These are phyloP conservation scores for Melanotaenia maccullochi DNA, from an alignment of 2,797 vertebrate species.

Conservation along the genomic window DNA sequence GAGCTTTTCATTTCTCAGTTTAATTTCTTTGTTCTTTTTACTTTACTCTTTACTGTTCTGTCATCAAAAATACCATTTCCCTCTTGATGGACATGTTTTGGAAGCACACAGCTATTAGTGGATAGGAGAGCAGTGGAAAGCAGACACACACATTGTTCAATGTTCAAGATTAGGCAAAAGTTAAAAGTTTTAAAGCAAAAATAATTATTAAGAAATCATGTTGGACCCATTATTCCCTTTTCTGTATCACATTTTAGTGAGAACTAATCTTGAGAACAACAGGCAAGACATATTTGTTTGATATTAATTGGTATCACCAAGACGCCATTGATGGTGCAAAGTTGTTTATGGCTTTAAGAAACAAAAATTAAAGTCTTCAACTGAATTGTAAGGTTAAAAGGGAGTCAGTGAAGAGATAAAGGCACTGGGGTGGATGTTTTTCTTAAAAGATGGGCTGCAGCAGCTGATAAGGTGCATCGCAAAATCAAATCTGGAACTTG, in stretches of 20 bases:
- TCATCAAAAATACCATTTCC: constrained; percentile 18
- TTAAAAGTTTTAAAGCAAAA: background rate
- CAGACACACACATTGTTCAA: constrained; percentile 6
- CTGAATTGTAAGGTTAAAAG: background rate
- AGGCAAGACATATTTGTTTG: no score
- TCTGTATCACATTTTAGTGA: background rate
- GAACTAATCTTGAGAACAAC: background rate
- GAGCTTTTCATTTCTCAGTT: constrained; percentile 26
- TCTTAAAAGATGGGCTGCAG: background rate
- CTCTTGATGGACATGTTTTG: constrained; percentile 12
- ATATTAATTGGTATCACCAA: no score
- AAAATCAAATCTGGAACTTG: background rate
- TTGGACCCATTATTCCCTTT: background rate
- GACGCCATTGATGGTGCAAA: background rate
- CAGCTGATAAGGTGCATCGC: no score
- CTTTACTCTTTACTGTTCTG: background rate
- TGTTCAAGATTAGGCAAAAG: background rate
- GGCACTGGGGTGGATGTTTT: background rate
- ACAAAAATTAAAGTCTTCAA: background rate
- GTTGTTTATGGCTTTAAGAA: background rate
- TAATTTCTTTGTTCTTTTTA: background rate
- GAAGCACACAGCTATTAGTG: constrained; percentile 19
- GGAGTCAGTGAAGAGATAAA: background rate
- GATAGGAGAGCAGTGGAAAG: constrained; percentile 8
- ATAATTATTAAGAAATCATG: background rate